Evolutionary conservation across 1,140 invertebrate species (phyloP).

Genomic region (Anagrus nilaparvatae): DNA sequence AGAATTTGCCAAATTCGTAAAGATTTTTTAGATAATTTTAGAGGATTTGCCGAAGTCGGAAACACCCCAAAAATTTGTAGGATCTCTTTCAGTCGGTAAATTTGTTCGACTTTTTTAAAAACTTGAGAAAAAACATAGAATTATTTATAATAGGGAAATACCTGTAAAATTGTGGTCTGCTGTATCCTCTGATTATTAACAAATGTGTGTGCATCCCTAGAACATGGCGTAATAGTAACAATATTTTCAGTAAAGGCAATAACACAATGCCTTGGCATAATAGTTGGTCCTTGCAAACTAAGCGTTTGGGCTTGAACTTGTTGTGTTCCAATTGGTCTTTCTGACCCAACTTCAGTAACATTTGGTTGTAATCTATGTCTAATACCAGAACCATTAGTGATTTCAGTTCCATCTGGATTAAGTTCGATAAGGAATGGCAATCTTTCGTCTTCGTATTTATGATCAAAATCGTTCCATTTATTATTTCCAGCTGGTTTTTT

Average conservation of each 20-base stretch:
- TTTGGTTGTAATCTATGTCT: slow-evolving; percentile 55
- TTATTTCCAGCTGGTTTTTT: slow-evolving; percentile 74
- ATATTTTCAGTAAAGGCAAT: slow-evolving; percentile 80
- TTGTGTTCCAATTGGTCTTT: slow-evolving; percentile 43
- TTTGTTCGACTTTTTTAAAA: too few relatives aligned
- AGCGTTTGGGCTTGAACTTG: slow-evolving; percentile 40
- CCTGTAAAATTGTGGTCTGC: slow-evolving; percentile 86
- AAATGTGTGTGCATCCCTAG: slow-evolving; percentile 84
- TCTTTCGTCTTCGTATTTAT: slow-evolving; percentile 46
- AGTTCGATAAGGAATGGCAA: slow-evolving; percentile 52
- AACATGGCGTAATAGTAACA: slow-evolving; percentile 87
- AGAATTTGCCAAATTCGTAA: too few relatives aligned
- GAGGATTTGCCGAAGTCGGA: too few relatives aligned
- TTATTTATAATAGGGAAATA: too few relatives aligned
- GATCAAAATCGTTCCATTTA: slow-evolving; percentile 42
- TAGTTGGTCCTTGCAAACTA: slow-evolving; percentile 62
- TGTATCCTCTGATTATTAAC: slow-evolving; percentile 86
- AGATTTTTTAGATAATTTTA: too few relatives aligned
- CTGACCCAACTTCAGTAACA: slow-evolving; percentile 64
- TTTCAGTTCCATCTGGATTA: slow-evolving; percentile 56
- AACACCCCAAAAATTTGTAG: too few relatives aligned
- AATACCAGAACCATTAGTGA: slow-evolving; percentile 43
- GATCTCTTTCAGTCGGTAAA: too few relatives aligned
- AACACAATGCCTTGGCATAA: slow-evolving; percentile 88
- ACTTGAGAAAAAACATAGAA: too few relatives aligned